These are phyloP conservation scores for Bothrops jararaca DNA, from an alignment of 2,113 vertebrate genomes.

Conservation along the genomic window DNA sequence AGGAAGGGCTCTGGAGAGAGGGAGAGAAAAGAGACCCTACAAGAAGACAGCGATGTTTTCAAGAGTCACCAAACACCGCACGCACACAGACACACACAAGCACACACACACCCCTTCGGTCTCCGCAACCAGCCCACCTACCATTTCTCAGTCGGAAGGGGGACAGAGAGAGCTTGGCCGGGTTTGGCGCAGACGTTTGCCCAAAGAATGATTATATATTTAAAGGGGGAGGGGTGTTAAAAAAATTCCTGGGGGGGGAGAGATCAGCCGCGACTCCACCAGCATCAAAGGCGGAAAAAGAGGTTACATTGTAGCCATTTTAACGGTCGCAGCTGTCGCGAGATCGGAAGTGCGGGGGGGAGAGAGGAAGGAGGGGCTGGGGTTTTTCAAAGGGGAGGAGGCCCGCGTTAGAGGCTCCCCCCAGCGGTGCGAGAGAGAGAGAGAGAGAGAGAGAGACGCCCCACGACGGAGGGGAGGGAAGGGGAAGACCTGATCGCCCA, in stretches of 20 bases:
- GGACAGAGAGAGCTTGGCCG: background rate
- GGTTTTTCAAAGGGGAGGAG: background rate
- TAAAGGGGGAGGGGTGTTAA: too few relatives aligned
- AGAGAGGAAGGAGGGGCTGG: background rate
- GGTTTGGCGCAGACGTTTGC: background rate
- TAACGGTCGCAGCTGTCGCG: background rate
- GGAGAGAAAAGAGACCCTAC: background rate
- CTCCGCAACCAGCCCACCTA: background rate
- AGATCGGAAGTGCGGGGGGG: background rate
- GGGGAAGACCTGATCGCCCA: background rate
- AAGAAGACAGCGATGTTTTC: background rate
- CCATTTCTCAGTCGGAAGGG: background rate
- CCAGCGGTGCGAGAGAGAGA: background rate
- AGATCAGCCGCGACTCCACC: background rate
- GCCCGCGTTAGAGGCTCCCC: background rate
- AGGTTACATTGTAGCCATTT: constrained; percentile 12
- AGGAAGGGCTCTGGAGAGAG: background rate
- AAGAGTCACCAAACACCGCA: background rate
- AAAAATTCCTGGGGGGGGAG: background rate
- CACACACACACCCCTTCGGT: background rate
- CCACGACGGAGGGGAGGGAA: background rate
- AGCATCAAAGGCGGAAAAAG: background rate
- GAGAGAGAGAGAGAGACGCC: too few relatives aligned
- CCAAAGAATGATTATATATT: background rate
- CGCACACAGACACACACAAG: too few relatives aligned